Percentiles rank a stretch among this genome's conserved stretches.
phyloP scores from a whole-genome alignment of 2,888 invertebrate species.

The Spisula subtruncata region DNA sequence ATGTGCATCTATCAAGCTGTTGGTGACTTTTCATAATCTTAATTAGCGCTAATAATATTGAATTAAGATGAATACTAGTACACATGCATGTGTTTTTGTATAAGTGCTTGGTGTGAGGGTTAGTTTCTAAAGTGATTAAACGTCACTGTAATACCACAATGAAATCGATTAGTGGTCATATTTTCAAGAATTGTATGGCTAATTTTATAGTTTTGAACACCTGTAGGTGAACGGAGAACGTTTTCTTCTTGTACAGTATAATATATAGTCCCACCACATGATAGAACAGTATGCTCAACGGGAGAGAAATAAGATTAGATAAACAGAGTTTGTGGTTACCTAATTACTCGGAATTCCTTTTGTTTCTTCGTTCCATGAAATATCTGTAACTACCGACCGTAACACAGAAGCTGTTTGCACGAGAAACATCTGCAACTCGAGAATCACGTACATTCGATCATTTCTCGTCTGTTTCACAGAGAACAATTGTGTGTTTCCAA shows the following conservation, averaged over 20 bases:
- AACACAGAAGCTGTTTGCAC: not conserved
- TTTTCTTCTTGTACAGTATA: no score
- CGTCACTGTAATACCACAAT: no score
- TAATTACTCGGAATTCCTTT: constrained; percentile 27
- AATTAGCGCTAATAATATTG: no score
- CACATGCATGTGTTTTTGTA: no score
- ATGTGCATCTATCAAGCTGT: no score
- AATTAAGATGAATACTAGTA: no score
- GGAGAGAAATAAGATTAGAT: constrained; percentile 29
- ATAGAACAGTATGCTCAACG: not conserved
- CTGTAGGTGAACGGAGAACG: not conserved
- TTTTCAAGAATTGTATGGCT: not conserved
- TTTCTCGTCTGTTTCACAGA: not conserved
- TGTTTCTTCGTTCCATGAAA: not conserved
- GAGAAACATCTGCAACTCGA: not conserved
- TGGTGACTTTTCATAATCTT: no score
- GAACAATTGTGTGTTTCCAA: not conserved
- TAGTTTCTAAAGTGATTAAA: no score
- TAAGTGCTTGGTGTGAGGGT: no score
- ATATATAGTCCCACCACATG: not conserved
- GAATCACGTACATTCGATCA: not conserved
- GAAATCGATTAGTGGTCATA: no score
- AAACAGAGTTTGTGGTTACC: constrained; percentile 34
- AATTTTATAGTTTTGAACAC: not conserved
- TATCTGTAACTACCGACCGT: not conserved